phyloP scores from a whole-genome alignment of 2,888 invertebrate genomes.

The Deroplatys truncata region DNA sequence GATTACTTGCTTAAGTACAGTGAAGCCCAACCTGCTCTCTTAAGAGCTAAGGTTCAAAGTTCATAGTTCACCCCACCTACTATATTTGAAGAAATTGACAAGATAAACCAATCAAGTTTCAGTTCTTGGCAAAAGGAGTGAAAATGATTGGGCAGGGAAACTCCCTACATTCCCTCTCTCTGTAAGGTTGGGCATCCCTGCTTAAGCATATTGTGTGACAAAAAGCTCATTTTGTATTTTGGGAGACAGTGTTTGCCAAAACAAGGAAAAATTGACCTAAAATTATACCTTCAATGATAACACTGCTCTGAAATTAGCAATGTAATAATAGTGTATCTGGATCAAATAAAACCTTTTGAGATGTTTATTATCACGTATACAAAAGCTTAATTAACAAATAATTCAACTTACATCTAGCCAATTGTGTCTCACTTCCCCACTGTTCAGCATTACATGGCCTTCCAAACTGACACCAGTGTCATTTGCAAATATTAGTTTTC shows the following conservation, averaged over 20 bases:
- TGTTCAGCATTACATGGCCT: constrained; percentile 85
- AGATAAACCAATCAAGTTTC: too few species aligned
- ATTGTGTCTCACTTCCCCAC: constrained; percentile 88
- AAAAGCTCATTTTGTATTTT: background rate
- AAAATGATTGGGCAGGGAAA: too few species aligned
- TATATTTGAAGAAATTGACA: too few species aligned
- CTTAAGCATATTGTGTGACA: background rate
- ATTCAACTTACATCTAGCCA: constrained; percentile 78
- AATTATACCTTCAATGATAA: background rate
- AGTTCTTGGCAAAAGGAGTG: too few species aligned
- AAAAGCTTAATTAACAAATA: background rate
- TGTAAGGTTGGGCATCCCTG: too few species aligned
- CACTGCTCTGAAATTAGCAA: background rate
- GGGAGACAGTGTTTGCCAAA: background rate
- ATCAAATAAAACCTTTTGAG: background rate
- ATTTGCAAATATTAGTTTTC: constrained; percentile 79
- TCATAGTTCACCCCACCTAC: too few species aligned
- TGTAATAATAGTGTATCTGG: too few species aligned
- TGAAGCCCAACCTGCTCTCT: too few species aligned
- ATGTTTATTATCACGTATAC: background rate
- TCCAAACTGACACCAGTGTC: constrained; percentile 89
- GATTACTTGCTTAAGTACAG: background rate
- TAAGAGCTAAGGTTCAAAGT: too few species aligned
- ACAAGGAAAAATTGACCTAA: too few species aligned
- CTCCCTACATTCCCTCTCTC: too few species aligned